phyloP scores from a whole-genome alignment of 2,797 vertebrate genomes.

The Microtus californicus region DNA sequence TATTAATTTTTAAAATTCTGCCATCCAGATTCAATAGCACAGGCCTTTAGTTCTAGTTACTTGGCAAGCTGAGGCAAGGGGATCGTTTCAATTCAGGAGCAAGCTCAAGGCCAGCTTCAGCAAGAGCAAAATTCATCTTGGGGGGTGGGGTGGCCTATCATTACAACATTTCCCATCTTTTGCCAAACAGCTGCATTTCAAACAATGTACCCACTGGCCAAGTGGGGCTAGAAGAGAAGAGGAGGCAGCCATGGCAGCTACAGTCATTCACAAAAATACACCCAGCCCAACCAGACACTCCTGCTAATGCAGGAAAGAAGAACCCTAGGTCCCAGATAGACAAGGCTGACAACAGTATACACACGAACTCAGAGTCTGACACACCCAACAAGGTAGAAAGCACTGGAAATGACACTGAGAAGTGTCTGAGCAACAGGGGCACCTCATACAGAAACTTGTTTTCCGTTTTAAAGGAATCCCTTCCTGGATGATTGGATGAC shows the following conservation, averaged over 20 bases:
- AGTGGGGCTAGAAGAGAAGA: not conserved
- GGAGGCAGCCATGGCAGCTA: not conserved
- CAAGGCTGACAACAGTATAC: not conserved
- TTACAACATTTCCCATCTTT: not conserved
- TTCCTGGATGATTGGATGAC: not conserved
- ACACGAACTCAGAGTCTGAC: not conserved
- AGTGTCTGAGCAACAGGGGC: not conserved
- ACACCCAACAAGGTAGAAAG: not conserved
- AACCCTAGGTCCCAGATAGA: too few relatives aligned
- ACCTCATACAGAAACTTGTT: not conserved
- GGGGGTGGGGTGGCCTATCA: not conserved
- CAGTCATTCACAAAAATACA: not conserved
- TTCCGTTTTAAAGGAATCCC: not conserved
- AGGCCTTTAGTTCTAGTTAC: not conserved
- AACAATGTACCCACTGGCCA: not conserved
- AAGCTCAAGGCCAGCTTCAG: not conserved
- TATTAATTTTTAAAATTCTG: not conserved
- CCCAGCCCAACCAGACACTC: not conserved
- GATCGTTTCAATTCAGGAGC: not conserved
- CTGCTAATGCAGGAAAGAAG: not conserved
- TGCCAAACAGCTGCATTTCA: slow-evolving; percentile 58
- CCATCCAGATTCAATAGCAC: not conserved
- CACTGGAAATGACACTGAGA: not conserved
- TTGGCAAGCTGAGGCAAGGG: not conserved
- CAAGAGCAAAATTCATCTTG: not conserved